Conservation (phyloP, 37 sponge, comb jelly and placozoan genomes). For the Axinella damicornis region DNA sequence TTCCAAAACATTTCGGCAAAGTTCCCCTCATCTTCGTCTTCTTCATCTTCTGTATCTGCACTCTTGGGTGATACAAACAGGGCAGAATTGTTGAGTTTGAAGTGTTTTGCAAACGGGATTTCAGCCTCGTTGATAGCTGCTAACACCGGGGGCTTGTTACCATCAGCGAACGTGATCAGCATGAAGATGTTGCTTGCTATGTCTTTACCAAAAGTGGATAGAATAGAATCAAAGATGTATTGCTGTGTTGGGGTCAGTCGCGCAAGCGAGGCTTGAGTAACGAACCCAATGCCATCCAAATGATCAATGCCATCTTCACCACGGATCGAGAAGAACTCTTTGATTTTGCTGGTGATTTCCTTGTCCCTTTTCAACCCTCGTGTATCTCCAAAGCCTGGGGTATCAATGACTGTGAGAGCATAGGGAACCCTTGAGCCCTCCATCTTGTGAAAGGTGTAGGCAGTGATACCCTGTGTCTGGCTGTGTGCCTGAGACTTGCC, state of each 20-base stretch:
- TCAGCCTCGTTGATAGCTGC: slow-evolving; percentile 50
- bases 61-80: slow-evolving; percentile 12
- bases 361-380: slow-evolving; percentile 40
- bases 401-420: slow-evolving; percentile 68
- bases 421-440: slow-evolving; percentile 36
- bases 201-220: slow-evolving; percentile 69
- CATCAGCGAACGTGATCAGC: slow-evolving; percentile 76
- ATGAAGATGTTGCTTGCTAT: slow-evolving; percentile 57
- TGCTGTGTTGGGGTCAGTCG: slow-evolving; percentile 56
- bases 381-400: slow-evolving; percentile 75
- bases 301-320: slow-evolving; percentile 49
- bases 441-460: slow-evolving; percentile 43
- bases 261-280: slow-evolving; percentile 47
- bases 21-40: background rate
- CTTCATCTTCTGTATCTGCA: background rate
- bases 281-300: slow-evolving; percentile 74
- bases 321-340: slow-evolving; percentile 41
- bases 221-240: slow-evolving; percentile 69
- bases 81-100: slow-evolving; percentile 79
- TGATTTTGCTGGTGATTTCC: slow-evolving; percentile 50
- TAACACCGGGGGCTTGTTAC: slow-evolving; percentile 47
- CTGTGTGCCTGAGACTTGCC: slow-evolving; percentile 37
- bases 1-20: slow-evolving; percentile 56
- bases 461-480: slow-evolving; percentile 39
- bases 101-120: slow-evolving; percentile 12